These are phyloP conservation scores for Lottia scabra DNA, from an alignment of 2,888 invertebrate genomes.

Conservation along the genomic window DNA sequence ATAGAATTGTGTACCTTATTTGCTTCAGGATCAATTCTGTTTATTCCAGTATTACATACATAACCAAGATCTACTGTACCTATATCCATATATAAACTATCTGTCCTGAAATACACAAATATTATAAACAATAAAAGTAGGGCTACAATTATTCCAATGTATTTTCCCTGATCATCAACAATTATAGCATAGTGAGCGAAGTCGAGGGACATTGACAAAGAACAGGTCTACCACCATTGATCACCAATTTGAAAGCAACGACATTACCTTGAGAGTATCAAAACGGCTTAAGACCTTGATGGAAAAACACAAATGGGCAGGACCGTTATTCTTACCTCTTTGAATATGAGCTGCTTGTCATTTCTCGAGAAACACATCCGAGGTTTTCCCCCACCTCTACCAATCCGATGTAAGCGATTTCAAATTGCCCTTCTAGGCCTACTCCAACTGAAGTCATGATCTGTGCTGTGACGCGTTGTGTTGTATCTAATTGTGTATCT, in stretches of 20 bases:
- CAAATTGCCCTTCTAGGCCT: constrained; percentile 36
- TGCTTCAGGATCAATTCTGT: constrained; percentile 30
- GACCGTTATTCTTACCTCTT: constrained; percentile 12
- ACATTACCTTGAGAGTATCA: no score
- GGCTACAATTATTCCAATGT: no score
- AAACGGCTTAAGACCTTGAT: not conserved
- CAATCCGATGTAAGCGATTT: constrained; percentile 47
- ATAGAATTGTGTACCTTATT: constrained; percentile 35
- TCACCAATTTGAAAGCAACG: no score
- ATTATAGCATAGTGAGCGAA: no score
- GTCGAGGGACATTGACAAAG: no score
- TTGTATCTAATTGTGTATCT: constrained; percentile 30
- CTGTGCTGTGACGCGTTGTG: constrained; percentile 33
- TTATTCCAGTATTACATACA: constrained; percentile 39
- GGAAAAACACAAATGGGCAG: no score
- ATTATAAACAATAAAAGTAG: not conserved
- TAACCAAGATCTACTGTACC: constrained; percentile 46
- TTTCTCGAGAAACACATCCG: constrained; percentile 42
- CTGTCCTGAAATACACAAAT: not conserved
- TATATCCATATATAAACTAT: constrained; percentile 34
- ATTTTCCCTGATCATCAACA: no score
- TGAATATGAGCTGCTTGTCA: constrained; percentile 16
- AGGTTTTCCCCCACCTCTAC: constrained; percentile 50
- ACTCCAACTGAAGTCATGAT: constrained; percentile 42
- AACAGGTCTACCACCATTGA: no score